Base-by-base conservation (phyloP, 2,113 vertebrate genomes). In the Myiopsitta monachus region DNA sequence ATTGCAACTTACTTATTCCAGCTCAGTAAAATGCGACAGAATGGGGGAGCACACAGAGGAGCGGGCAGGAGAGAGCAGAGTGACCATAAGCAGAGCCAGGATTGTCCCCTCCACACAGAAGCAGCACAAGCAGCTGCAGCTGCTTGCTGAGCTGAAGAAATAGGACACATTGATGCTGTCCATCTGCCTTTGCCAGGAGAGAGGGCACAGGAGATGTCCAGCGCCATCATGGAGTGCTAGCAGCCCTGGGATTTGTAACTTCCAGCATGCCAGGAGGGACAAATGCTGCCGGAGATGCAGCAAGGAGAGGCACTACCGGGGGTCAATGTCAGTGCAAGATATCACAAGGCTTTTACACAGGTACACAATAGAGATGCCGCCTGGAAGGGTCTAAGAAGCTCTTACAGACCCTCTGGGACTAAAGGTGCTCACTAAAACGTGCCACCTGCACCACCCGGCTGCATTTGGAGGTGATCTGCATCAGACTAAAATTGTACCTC, bases 141-240 rank as follows among this genome's bases (percentile, higher is more conserved):
- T 66, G 78, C 64, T 78, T 72, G 78, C 74, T 6, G 9, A n/a
- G 73, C 27, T 68, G 84, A n/a, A 80, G 67, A 75, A 89, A 76
- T 8, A 87, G 81, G 84, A 47, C 33, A 41, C 4, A 1, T 22
- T 1, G 1, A 36, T 18, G 41, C 8, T 4, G 1, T 33, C 81
- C 81, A 64, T 27, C 82, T 80, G 77, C 38, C 63, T 77, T 64
- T 4, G 18, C 61, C 70, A 90, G 41, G 18, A 78, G 66, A 1
- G 3, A 89, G 79, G 62, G 55, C 70, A 79, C 0, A 0, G 52
- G 64, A 81, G 41, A 66, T 0, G 0, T 26, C 28, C 1, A 1
- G 10, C 13, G 33, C 39, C 59, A 23, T 6, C 0, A 0, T 9
- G 41, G 70, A 51, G 36, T n/a, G 24, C 10, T 28, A 68, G 38